phyloP scores from a whole-genome alignment of 2,113 vertebrate species.

The Saguinus midas region DNA sequence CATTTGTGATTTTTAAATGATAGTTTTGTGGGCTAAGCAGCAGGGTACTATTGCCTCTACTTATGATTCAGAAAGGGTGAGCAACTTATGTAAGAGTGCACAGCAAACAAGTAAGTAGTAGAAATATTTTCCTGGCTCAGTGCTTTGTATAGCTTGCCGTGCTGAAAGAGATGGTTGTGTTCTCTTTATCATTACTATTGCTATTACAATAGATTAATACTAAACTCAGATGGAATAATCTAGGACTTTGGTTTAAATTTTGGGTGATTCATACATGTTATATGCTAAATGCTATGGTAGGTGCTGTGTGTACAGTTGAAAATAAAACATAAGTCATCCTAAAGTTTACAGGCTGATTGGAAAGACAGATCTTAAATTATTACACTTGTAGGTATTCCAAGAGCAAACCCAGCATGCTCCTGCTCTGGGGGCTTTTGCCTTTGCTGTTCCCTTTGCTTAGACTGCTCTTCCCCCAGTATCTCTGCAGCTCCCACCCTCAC shows the following conservation, averaged over 20 bases:
- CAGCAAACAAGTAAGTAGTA: background rate
- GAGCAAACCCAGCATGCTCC: background rate
- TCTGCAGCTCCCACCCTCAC: background rate
- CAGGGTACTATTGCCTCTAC: background rate
- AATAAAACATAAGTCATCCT: background rate
- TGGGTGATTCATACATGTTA: too few relatives aligned
- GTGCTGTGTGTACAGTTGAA: background rate
- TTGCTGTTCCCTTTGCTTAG: background rate
- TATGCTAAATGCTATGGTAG: background rate
- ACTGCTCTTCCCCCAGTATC: background rate
- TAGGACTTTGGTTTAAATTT: background rate
- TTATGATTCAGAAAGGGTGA: background rate
- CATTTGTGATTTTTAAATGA: background rate
- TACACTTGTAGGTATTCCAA: background rate
- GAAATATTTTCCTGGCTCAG: background rate
- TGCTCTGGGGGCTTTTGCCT: background rate
- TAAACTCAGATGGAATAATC: background rate
- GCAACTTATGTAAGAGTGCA: background rate
- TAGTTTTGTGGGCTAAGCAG: background rate
- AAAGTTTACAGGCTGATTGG: background rate
- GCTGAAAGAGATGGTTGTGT: background rate
- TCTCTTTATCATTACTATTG: background rate
- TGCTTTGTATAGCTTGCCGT: background rate
- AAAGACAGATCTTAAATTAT: background rate
- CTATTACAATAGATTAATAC: background rate